phyloP scores from a whole-genome alignment of 2,113 vertebrate species.

The Entosphenus tridentatus region DNA sequence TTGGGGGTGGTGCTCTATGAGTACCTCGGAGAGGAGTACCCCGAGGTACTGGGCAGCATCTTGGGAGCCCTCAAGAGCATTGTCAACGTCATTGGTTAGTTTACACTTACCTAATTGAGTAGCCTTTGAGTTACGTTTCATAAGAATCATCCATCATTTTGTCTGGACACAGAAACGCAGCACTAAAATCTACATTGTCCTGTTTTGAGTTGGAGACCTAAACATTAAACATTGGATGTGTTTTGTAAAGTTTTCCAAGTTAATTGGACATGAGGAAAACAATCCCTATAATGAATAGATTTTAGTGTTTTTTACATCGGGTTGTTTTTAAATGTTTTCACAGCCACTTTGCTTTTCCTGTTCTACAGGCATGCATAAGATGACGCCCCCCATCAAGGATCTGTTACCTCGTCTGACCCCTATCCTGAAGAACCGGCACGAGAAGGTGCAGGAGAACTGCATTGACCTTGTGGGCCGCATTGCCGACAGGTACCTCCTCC shows the following conservation, averaged over 20 bases:
- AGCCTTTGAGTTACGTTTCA: too few relatives aligned
- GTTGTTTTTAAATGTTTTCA: constrained; percentile 8
- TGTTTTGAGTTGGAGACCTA: background rate
- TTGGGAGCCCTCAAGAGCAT: constrained; percentile 91
- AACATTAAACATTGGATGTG: background rate
- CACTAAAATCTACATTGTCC: background rate
- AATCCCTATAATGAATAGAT: too few relatives aligned
- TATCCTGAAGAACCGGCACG: constrained; percentile 93
- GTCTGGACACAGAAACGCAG: too few relatives aligned
- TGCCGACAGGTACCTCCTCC: constrained; percentile 50
- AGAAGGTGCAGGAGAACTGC: constrained; percentile 97
- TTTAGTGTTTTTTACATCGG: background rate
- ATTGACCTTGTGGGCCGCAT: constrained; percentile 95
- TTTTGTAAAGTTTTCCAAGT: background rate
- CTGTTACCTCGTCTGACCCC: constrained; percentile 77
- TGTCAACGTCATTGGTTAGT: constrained; percentile 84
- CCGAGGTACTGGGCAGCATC: constrained; percentile 90
- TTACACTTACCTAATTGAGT: too few relatives aligned
- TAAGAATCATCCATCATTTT: too few relatives aligned
- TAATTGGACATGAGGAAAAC: too few relatives aligned
- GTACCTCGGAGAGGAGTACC: constrained; percentile 94
- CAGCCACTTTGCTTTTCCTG: constrained; percentile 11
- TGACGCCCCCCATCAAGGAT: constrained; percentile 97
- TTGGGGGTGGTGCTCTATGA: constrained; percentile 92
- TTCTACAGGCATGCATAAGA: constrained; percentile 87